Evolutionary conservation across 2,888 invertebrate genomes (phyloP).

Genomic region (Trilocha varians): DNA sequence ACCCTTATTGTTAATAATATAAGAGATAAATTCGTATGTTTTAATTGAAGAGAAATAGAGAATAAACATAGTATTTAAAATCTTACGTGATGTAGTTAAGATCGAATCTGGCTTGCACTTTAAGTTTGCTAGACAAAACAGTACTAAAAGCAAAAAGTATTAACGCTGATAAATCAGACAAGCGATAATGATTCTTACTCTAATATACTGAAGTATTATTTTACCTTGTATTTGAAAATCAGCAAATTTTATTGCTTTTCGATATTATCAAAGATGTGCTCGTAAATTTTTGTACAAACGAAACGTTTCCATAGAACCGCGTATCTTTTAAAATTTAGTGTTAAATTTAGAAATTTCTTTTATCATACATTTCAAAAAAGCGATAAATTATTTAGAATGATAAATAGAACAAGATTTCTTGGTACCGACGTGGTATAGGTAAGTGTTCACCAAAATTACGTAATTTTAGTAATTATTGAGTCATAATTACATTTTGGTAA

Average conservation of each 20-base stretch:
- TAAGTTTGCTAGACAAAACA: no score
- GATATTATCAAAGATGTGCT: background rate
- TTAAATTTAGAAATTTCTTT: background rate
- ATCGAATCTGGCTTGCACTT: no score
- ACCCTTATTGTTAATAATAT: background rate
- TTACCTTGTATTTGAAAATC: background rate
- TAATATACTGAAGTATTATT: background rate
- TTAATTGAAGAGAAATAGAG: background rate
- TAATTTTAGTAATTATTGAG: no score
- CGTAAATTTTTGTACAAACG: background rate
- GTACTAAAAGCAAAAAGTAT: no score
- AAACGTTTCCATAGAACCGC: background rate
- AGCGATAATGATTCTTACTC: background rate
- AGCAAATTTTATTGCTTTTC: background rate
- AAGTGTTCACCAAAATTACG: no score
- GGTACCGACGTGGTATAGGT: no score
- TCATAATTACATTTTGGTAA: no score
- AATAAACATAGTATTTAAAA: no score
- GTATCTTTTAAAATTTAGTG: background rate
- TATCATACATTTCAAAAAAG: background rate
- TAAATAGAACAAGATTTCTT: no score
- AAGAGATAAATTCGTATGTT: background rate
- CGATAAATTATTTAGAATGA: no score
- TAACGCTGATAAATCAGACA: no score
- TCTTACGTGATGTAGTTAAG: no score